These are phyloP conservation scores for Megaceryle alcyon DNA, from an alignment of 2,797 vertebrate genomes.

Conservation along the genomic window DNA sequence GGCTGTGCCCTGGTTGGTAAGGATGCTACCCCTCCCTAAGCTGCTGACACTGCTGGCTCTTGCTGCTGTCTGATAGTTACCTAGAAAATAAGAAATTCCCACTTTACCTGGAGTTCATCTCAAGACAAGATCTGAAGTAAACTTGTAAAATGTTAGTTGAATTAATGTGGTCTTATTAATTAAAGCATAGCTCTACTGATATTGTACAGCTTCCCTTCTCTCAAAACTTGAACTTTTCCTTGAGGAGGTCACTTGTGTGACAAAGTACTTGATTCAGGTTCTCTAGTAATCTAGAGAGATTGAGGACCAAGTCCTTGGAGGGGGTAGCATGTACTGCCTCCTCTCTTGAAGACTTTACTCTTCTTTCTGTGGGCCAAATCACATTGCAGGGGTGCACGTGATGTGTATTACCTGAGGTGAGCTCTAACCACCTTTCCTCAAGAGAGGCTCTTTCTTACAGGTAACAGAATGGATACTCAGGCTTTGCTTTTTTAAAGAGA, in stretches of 20 bases:
- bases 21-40: not conserved
- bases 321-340: fast-evolving
- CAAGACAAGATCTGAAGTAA: not conserved
- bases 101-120: not conserved
- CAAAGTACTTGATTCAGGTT: not conserved
- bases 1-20: not conserved
- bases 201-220: not conserved
- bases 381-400: fast-evolving
- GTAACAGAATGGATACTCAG: not conserved
- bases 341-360: not conserved
- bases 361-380: not conserved
- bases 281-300: not conserved
- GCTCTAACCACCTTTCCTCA: not conserved
- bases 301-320: not conserved
- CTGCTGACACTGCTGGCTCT: not conserved
- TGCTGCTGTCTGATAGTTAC: not conserved
- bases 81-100: not conserved
- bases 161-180: not conserved
- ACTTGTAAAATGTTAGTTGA: not conserved
- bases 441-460: not conserved
- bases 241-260: not conserved
- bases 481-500: not conserved
- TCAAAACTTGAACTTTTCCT: not conserved
- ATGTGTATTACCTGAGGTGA: not conserved
- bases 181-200: not conserved